Conservation (phyloP, 2,888 invertebrate genomes). For the Entomobrya multifasciata region DNA sequence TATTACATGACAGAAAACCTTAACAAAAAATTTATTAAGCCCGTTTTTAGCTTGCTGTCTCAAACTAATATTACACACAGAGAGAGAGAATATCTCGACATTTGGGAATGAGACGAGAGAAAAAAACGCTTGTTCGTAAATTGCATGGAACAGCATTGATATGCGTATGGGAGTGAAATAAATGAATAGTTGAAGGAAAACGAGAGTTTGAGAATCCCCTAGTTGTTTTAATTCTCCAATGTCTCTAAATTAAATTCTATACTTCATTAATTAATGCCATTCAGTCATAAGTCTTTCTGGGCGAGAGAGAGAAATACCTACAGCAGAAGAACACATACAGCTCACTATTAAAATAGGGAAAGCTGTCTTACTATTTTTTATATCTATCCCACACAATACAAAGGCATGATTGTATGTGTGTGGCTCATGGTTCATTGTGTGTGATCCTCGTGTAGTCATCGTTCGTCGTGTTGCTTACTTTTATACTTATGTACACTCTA, state of each 20-base stretch:
- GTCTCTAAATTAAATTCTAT: conserved; percentile 80
- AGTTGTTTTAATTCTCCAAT: conserved; percentile 79
- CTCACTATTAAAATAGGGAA: background rate
- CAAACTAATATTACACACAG: background rate
- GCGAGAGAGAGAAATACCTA: conserved; percentile 30
- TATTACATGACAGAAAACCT: no score
- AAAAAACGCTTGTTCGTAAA: background rate
- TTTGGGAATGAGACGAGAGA: background rate
- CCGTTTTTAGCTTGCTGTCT: background rate
- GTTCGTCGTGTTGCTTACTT: conserved; percentile 59
- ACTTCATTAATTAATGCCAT: conserved; percentile 80
- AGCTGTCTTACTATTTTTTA: background rate
- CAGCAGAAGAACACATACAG: conserved; percentile 4
- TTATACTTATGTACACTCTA: conserved; percentile 67
- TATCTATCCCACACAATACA: no score
- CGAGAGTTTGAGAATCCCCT: conserved; percentile 74
- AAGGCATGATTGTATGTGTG: no score
- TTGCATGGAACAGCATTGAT: conserved; percentile 28
- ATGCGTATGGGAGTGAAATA: conserved; percentile 47
- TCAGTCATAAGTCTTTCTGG: conserved; percentile 76
- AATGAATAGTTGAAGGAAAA: conserved; percentile 69
- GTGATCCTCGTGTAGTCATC: conserved; percentile 52
- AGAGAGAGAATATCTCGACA: background rate
- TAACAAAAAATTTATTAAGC: no score
- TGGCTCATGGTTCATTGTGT: conserved; percentile 50